Evolutionary conservation across 2,888 invertebrate genomes (phyloP).

Genomic region (Leptinotarsa tumamoca): DNA sequence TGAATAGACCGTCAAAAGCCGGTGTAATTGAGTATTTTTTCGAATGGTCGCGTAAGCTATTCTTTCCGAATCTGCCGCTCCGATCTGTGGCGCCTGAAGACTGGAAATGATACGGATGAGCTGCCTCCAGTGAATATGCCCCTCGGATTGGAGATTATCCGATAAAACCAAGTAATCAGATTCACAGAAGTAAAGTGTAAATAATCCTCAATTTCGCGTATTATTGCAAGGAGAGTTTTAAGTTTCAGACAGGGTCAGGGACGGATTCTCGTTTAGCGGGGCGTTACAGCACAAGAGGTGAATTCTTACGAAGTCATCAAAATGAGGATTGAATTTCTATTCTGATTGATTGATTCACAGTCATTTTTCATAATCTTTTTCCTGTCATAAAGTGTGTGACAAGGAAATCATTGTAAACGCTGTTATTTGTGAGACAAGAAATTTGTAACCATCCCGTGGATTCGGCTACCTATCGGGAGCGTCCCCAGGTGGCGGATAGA

Average conservation of each 20-base stretch:
- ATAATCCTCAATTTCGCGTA: conserved; percentile 16
- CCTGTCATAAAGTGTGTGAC: no score
- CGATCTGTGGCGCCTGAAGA: conserved; percentile 33
- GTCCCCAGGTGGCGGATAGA: no score
- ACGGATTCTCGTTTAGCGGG: not conserved
- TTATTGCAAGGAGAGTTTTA: conserved; percentile 1
- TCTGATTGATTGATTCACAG: no score
- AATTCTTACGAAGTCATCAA: not conserved
- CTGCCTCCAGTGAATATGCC: conserved; percentile 28
- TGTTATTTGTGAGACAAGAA: no score
- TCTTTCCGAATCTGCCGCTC: conserved; percentile 34
- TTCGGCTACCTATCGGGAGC: no score
- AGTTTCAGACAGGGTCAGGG: not conserved
- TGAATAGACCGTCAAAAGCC: conserved; percentile 42
- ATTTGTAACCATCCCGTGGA: no score
- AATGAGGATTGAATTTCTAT: no score
- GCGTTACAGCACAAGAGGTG: not conserved
- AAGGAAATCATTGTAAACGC: no score
- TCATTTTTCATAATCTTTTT: no score
- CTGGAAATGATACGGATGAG: conserved; percentile 44
- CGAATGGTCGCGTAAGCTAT: conserved; percentile 32
- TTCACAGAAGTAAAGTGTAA: conserved; percentile 14
- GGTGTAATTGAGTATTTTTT: conserved; percentile 43
- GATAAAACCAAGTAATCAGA: conserved; percentile 20
- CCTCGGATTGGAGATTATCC: conserved; percentile 55